Evolutionary conservation across 2,113 vertebrate species (phyloP).

Genomic region (Thunnus thynnus): DNA sequence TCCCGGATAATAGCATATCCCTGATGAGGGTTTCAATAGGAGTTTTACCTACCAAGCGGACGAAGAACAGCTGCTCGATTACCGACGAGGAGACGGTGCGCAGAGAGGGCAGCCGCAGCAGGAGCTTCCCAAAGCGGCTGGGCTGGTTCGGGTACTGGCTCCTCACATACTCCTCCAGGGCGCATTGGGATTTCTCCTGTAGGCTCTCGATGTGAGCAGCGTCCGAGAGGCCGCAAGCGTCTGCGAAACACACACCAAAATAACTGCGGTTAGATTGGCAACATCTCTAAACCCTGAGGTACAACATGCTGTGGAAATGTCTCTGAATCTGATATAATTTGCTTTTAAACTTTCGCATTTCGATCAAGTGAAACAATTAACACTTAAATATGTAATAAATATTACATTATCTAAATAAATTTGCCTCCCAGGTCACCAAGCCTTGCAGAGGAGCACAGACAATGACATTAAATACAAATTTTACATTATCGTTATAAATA

Average conservation of each 20-base stretch:
- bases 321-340: neutral
- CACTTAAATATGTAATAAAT: neutral
- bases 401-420: slow-evolving; percentile 24
- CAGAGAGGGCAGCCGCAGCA: slow-evolving; percentile 95
- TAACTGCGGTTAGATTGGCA: slow-evolving; percentile 58
- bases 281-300: slow-evolving; percentile 21
- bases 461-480: neutral
- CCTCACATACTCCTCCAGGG: slow-evolving; percentile 97
- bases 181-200: slow-evolving; percentile 98
- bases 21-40: slow-evolving; percentile 99
- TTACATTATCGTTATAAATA: neutral
- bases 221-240: slow-evolving; percentile 98
- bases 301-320: slow-evolving; percentile 10
- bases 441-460: neutral
- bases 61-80: slow-evolving; percentile 99
- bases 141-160: slow-evolving; percentile 99
- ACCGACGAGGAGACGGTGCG: slow-evolving; percentile 98
- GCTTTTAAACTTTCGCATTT: neutral
- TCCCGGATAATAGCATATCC: slow-evolving; percentile 99
- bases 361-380: slow-evolving; percentile 23
- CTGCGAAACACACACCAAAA: slow-evolving; percentile 80
- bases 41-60: slow-evolving; percentile 99
- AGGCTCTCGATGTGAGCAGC: slow-evolving; percentile 98
- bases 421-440: slow-evolving; percentile 2
- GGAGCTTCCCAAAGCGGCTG: slow-evolving; percentile 98